Evolutionary conservation across 2,888 invertebrate genomes (phyloP).

Genomic region (Buathra laborator): DNA sequence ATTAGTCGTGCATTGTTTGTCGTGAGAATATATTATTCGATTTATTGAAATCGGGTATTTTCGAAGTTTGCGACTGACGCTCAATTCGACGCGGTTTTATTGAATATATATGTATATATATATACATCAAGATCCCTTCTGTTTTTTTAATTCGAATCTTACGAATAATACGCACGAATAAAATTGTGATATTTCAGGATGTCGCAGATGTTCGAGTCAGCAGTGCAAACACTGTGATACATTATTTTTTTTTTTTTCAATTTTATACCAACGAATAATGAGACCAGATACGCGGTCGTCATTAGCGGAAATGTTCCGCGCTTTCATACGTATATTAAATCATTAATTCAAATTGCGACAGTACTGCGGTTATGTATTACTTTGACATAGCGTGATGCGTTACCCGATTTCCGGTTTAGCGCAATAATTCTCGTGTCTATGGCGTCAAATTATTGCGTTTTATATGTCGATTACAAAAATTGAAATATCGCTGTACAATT

Average conservation of each 20-base stretch:
- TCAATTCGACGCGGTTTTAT: neutral
- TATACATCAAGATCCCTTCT: neutral
- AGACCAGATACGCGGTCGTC: neutral
- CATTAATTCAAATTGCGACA: neutral
- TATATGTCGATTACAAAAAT: neutral
- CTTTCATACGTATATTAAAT: neutral
- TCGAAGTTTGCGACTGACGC: neutral
- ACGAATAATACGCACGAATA: neutral
- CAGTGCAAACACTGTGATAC: neutral
- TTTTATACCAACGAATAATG: neutral
- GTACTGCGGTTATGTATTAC: neutral
- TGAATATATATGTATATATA: neutral
- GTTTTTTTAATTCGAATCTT: neutral
- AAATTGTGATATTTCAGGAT: neutral
- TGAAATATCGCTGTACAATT: neutral
- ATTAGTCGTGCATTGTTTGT: neutral
- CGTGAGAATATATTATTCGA: neutral
- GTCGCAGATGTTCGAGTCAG: neutral
- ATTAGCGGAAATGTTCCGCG: neutral
- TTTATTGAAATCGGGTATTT: neutral
- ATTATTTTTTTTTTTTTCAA: neutral
- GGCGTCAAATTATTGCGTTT: neutral
- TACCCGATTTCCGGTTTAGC: conserved; percentile 49
- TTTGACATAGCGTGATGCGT: conserved; percentile 27
- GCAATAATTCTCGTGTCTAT: conserved; percentile 21